Percentiles rank a stretch among this genome's conserved stretches.
phyloP scores from a whole-genome alignment of 2,797 vertebrate species.

The Graptemys geographica region DNA sequence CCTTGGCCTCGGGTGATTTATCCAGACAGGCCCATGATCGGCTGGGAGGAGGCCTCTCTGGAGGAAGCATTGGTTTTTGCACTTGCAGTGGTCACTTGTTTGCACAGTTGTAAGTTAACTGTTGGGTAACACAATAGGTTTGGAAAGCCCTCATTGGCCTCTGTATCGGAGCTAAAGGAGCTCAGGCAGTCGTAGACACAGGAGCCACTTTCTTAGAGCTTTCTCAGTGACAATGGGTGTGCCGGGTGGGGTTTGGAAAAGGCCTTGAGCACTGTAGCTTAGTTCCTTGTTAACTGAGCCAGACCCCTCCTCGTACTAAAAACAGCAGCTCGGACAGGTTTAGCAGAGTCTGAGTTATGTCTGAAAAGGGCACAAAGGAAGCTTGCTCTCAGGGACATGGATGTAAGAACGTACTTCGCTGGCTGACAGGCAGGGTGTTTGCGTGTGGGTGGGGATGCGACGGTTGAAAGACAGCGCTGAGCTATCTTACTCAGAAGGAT shows the following conservation, averaged over 20 bases:
- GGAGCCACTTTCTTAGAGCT: accelerated
- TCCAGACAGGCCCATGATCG: neutral
- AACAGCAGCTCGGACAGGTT: neutral
- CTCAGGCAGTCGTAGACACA: neutral
- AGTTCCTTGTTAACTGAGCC: neutral
- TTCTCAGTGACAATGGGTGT: neutral
- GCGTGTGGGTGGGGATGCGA: accelerated
- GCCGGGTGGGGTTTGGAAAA: neutral
- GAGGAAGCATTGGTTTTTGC: too few species aligned
- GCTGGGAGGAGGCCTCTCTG: too few species aligned
- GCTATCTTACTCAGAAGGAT: neutral
- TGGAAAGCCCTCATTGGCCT: too few species aligned
- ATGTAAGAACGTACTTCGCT: too few species aligned
- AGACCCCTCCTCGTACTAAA: neutral
- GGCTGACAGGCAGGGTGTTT: accelerated
- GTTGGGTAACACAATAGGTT: too few species aligned
- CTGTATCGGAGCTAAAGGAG: too few species aligned
- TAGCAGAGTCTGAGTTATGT: slow-evolving; percentile 10
- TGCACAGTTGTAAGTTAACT: too few species aligned
- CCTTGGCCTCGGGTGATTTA: neutral
- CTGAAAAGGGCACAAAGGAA: neutral
- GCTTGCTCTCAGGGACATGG: neutral
- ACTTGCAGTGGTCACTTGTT: too few species aligned
- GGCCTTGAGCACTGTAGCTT: neutral
- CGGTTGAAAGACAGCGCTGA: neutral